These are phyloP conservation scores for Diabrotica balteata DNA, from an alignment of 2,888 invertebrate genomes.

Conservation along the genomic window DNA sequence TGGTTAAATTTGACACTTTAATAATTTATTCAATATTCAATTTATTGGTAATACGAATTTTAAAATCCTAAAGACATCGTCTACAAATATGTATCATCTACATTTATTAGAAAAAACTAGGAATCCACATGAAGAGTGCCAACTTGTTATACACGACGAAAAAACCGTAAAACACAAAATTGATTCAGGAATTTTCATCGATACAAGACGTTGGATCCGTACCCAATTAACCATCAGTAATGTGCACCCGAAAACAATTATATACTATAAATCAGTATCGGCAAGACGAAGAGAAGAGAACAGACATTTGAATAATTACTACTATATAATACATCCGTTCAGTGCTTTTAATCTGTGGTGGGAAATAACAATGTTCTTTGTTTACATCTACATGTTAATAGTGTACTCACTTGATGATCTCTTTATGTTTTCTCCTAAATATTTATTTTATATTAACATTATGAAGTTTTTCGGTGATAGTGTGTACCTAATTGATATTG, in stretches of 20 bases:
- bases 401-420: conserved; percentile 8
- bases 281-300: conserved; percentile 15
- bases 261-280: conserved; percentile 19
- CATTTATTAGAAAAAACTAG: not conserved
- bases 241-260: conserved; percentile 16
- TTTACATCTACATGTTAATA: conserved; percentile 13
- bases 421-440: not conserved
- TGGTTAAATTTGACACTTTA: too few species aligned
- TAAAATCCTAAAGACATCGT: too few species aligned
- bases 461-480: conserved; percentile 5
- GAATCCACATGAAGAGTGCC: conserved; percentile 3
- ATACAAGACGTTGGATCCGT: conserved; percentile 17
- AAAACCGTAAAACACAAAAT: conserved; percentile 18
- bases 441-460: conserved; percentile 2
- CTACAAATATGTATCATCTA: not conserved
- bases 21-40: too few species aligned
- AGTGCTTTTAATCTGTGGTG: conserved; percentile 7
- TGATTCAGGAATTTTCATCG: conserved; percentile 26
- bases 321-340: conserved; percentile 20
- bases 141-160: conserved; percentile 7
- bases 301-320: conserved; percentile 14
- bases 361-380: conserved; percentile 8
- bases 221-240: conserved; percentile 3
- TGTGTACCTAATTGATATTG: conserved; percentile 1
- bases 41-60: too few species aligned